Evolutionary conservation across 2,888 invertebrate species (phyloP).

Genomic region (Andrena bucephala): DNA sequence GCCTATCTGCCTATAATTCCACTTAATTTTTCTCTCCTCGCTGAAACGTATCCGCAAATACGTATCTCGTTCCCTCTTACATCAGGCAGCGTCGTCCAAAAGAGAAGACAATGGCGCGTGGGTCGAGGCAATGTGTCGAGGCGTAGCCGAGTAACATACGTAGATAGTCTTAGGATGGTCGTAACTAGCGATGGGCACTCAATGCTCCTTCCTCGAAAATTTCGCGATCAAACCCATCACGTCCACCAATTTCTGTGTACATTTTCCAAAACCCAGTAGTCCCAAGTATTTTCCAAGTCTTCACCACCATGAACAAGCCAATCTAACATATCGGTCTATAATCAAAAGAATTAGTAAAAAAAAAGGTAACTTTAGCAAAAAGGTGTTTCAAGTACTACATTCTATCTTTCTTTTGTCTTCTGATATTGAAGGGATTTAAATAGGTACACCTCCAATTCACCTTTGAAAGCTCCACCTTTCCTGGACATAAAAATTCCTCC

Average conservation of each 20-base stretch:
- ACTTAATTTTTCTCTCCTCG: constrained; percentile 55
- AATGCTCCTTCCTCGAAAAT: constrained; percentile 21
- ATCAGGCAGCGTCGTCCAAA: constrained; percentile 68
- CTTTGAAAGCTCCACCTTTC: too few species aligned
- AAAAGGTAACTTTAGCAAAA: too few species aligned
- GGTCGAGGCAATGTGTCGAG: constrained; percentile 81
- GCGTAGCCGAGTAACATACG: constrained; percentile 74
- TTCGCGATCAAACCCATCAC: constrained; percentile 45
- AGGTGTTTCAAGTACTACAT: too few species aligned
- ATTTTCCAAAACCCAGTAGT: background rate
- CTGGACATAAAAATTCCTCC: too few species aligned
- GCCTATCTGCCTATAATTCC: constrained; percentile 72
- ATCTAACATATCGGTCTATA: too few species aligned
- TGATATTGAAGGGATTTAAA: too few species aligned
- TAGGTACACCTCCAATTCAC: too few species aligned
- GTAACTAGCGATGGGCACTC: constrained; percentile 60
- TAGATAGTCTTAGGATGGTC: constrained; percentile 63
- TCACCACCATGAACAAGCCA: background rate
- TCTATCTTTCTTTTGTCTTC: too few species aligned
- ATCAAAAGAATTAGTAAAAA: too few species aligned
- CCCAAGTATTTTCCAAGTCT: background rate
- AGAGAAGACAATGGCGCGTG: constrained; percentile 84
- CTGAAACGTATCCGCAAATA: constrained; percentile 70
- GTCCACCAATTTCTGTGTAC: background rate
- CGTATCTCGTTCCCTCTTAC: constrained; percentile 64